Conservation (phyloP, 2,888 invertebrate genomes). For the Hirtodrosophila trivittata region DNA sequence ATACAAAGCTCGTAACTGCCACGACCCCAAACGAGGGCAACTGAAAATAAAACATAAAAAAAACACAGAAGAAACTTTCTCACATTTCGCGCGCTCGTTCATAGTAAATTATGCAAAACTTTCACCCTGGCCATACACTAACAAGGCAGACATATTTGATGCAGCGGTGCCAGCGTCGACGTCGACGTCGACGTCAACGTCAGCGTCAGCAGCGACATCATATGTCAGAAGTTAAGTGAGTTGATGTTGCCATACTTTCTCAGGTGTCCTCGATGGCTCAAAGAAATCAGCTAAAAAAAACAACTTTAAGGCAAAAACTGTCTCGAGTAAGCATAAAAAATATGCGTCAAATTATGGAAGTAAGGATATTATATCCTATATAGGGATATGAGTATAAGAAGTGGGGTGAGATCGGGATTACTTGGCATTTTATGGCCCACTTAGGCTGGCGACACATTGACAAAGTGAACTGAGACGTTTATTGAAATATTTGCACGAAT, state of each 20-base stretch:
- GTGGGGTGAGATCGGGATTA: slow-evolving; percentile 3
- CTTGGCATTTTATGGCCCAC: slow-evolving; percentile 54
- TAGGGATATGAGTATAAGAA: neutral
- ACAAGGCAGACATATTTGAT: slow-evolving; percentile 47
- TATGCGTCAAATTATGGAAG: slow-evolving; percentile 36
- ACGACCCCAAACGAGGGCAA: slow-evolving; percentile 27
- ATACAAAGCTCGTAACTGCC: slow-evolving; percentile 9
- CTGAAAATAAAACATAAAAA: slow-evolving; percentile 11
- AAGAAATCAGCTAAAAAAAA: slow-evolving; percentile 29
- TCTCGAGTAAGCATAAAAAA: slow-evolving; percentile 36
- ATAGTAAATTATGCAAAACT: slow-evolving; percentile 67
- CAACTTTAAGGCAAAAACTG: slow-evolving; percentile 34
- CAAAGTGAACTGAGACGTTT: slow-evolving; percentile 38
- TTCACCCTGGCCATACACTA: slow-evolving; percentile 57
- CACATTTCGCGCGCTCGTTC: slow-evolving; percentile 50
- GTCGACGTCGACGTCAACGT: slow-evolving; percentile 33
- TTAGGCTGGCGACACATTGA: slow-evolving; percentile 52
- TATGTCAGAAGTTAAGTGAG: slow-evolving; percentile 65
- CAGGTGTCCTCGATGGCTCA: slow-evolving; percentile 31
- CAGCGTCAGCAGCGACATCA: slow-evolving; percentile 31
- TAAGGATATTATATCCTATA: neutral
- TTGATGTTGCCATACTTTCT: slow-evolving; percentile 31
- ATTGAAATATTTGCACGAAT: slow-evolving; percentile 48
- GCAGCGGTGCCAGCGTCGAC: slow-evolving; percentile 31
- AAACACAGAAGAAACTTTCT: slow-evolving; percentile 47